Conservation (phyloP, 2,113 vertebrate genomes). For the Passer montanus region DNA sequence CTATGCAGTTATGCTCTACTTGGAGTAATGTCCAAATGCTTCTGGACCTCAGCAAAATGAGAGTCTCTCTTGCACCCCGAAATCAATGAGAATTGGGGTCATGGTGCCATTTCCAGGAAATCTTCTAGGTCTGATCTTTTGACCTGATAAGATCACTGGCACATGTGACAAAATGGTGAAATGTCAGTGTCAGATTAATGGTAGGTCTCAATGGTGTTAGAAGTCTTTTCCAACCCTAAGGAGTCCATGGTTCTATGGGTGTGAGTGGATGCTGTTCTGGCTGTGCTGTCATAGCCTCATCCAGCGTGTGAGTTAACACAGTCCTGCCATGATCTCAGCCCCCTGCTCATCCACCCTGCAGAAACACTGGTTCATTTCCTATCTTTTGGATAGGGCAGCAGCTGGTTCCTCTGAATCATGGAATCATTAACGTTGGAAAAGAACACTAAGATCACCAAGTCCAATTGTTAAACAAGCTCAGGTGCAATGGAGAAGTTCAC, state of each 20-base stretch:
- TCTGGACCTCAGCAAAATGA: not conserved
- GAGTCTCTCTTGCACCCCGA: not conserved
- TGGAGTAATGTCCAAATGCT: not conserved
- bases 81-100: not conserved
- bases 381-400: not conserved
- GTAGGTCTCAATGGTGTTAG: too few species aligned
- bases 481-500: not conserved
- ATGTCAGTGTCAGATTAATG: not conserved
- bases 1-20: not conserved
- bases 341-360: not conserved
- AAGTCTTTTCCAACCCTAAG: not conserved
- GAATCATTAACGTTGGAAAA: not conserved
- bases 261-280: not conserved
- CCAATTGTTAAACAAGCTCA: not conserved
- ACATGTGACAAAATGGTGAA: not conserved
- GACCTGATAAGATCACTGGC: not conserved
- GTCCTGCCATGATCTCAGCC: fast-evolving
- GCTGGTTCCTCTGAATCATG: not conserved
- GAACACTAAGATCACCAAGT: not conserved
- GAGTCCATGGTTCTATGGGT: not conserved
- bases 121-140: not conserved
- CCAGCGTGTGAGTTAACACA: not conserved
- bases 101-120: not conserved
- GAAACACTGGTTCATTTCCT: not conserved
- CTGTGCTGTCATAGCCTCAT: not conserved